Conservation (phyloP, 2,888 invertebrate genomes). For the Empis stercorea region DNA sequence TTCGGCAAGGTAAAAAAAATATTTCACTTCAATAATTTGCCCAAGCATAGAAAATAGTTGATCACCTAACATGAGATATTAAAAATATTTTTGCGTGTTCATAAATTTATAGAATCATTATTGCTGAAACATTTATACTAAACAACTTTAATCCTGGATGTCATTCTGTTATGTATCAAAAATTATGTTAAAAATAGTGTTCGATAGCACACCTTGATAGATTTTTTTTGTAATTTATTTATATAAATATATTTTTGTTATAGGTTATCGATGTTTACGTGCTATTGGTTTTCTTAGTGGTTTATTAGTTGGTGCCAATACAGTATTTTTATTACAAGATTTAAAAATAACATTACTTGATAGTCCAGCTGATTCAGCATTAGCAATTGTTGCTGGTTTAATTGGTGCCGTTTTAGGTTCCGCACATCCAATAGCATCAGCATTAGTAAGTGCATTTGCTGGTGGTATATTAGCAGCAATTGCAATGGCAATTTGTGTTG, state of each 20-base stretch:
- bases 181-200: background rate
- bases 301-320: slow-evolving; percentile 68
- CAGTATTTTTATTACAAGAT: slow-evolving; percentile 73
- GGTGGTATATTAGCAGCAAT: slow-evolving; percentile 33
- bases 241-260: slow-evolving; percentile 16
- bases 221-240: background rate
- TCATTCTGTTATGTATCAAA: too few relatives aligned
- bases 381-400: slow-evolving; percentile 34
- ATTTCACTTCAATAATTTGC: too few relatives aligned
- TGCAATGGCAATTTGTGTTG: slow-evolving; percentile 35
- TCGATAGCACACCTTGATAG: background rate
- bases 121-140: too few relatives aligned
- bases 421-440: slow-evolving; percentile 35
- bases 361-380: slow-evolving; percentile 34
- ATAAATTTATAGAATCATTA: too few relatives aligned
- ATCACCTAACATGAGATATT: too few relatives aligned
- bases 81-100: too few relatives aligned
- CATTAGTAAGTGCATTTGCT: slow-evolving; percentile 33
- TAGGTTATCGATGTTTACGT: slow-evolving; percentile 81
- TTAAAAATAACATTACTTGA: slow-evolving; percentile 65
- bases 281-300: slow-evolving; percentile 81
- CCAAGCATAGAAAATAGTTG: too few relatives aligned
- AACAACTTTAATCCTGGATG: too few relatives aligned
- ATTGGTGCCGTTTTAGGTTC: slow-evolving; percentile 35
- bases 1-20: too few relatives aligned